Percentiles rank a stretch among this genome's conserved stretches.
Evolutionary conservation across 1,140 invertebrate genomes (phyloP).

Genomic region (Carcinoscorpius rotundicauda): DNA sequence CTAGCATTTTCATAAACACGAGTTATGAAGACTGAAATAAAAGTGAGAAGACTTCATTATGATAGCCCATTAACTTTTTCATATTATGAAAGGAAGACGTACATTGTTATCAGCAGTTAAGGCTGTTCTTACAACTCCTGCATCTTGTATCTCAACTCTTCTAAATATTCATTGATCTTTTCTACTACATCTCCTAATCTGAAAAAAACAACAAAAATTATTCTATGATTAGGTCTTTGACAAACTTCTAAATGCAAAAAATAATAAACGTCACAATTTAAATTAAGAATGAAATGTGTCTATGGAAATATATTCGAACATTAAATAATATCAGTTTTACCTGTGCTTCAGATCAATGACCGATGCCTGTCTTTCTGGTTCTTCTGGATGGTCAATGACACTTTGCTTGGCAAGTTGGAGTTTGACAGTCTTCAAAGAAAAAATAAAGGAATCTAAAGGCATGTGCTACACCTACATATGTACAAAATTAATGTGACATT

Average conservation of each 20-base stretch:
- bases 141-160: too few species aligned
- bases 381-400: constrained; percentile 26
- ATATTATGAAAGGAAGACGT: too few species aligned
- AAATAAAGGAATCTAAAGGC: neutral
- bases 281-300: constrained; percentile 5
- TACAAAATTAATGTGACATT: too few species aligned
- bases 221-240: neutral
- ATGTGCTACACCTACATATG: too few species aligned
- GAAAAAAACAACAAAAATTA: too few species aligned
- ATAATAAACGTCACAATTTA: constrained; percentile 20
- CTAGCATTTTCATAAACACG: too few species aligned
- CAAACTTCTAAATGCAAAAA: neutral
- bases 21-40: too few species aligned
- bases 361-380: constrained; percentile 22
- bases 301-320: neutral
- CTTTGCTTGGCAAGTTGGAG: constrained; percentile 31
- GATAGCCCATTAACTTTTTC: too few species aligned
- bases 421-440: constrained; percentile 29
- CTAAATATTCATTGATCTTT: too few species aligned
- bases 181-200: neutral
- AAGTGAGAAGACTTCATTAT: too few species aligned
- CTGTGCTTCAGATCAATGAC: constrained; percentile 24
- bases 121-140: too few species aligned
- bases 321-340: constrained; percentile 14
- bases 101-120: too few species aligned